Evolutionary conservation across 2,888 invertebrate species (phyloP), one percentile per base, ranked within the genome.

Genomic region (Caenorhabditis sp.): DNA sequence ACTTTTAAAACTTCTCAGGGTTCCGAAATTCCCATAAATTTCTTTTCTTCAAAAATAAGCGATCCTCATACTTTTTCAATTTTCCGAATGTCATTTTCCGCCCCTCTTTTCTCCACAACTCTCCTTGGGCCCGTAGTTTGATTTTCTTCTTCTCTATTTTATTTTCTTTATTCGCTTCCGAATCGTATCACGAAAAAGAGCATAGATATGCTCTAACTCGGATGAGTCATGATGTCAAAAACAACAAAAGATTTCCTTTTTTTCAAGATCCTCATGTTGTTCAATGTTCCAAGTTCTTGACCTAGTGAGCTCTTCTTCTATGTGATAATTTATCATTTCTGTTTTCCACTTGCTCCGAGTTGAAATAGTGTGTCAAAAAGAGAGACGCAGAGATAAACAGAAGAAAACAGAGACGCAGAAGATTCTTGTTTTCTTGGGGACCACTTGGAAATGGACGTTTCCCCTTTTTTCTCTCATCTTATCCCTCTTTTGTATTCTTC

Each of bases 321-420:
- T 44, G 44, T 22, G 75, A 70, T 79, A 70, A 70, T 79, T 72
- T 79, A 70, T 72, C 77, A 70, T 70, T 72, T 77, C 47, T 70
- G 61, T 69, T 77, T 70, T 54, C 54, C 47, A n/a, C 56, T 26
- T 49, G 31, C 64, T 49, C 69, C 4, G 51, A 22, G 14, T 2
- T 2, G 41, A 64, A 56, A 35, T 31, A 66, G 5, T 6, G 22
- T 56, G 19, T 10, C 44, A 58, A 41, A 19, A n/a, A 6, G 49
- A 44, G 63, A 74, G 63, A 63, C 19, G 19, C 22, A 54, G 64
- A 54, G 47, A 61, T 41, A 44, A 63, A 26, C 6, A 63, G 38
- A 26, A 28, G 44, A 16, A 44, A 22, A 22, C 24, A 41, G 70
- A 63, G 63, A 68, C 75, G 75, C 75, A 75, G 75, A 58, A 49